phyloP scores from a whole-genome alignment of 2,888 invertebrate genomes.

The Vanessa cardui region DNA sequence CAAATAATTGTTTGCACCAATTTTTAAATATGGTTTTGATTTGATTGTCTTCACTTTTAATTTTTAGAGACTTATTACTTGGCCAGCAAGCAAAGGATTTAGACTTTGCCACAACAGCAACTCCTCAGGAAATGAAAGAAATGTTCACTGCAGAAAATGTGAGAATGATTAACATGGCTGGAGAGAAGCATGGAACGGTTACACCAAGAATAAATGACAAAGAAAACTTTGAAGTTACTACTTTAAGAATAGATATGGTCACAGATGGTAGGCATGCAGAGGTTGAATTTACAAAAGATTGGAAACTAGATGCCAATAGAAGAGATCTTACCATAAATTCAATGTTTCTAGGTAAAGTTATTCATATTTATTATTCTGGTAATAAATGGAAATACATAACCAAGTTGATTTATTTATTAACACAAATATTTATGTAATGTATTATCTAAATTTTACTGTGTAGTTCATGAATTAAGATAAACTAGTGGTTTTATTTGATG shows the following conservation, averaged over 20 bases:
- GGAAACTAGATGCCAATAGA: conserved; percentile 96
- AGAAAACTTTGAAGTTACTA: conserved; percentile 97
- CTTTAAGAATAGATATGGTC: conserved; percentile 93
- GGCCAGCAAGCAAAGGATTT: conserved; percentile 92
- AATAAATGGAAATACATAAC: too few relatives aligned
- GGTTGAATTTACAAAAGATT: conserved; percentile 96
- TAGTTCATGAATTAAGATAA: too few relatives aligned
- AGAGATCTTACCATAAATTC: conserved; percentile 99
- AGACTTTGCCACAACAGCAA: conserved; percentile 99
- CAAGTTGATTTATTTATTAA: too few relatives aligned
- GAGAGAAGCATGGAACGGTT: conserved; percentile 97
- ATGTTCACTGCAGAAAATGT: conserved; percentile 93
- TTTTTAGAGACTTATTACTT: conserved; percentile 88
- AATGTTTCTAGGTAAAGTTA: conserved; percentile 90
- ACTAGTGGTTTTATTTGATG: too few relatives aligned
- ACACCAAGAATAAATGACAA: conserved; percentile 97
- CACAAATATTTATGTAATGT: too few relatives aligned
- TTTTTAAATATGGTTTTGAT: too few relatives aligned
- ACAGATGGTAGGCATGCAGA: conserved; percentile 98
- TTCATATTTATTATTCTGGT: background rate
- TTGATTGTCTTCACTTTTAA: conserved; percentile 16
- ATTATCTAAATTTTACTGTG: background rate
- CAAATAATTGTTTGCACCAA: too few relatives aligned
- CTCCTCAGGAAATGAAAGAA: conserved; percentile 96
- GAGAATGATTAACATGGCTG: conserved; percentile 95